Evolutionary conservation across 1,140 invertebrate species (phyloP).

Genomic region (Euwallacea fornicatus): DNA sequence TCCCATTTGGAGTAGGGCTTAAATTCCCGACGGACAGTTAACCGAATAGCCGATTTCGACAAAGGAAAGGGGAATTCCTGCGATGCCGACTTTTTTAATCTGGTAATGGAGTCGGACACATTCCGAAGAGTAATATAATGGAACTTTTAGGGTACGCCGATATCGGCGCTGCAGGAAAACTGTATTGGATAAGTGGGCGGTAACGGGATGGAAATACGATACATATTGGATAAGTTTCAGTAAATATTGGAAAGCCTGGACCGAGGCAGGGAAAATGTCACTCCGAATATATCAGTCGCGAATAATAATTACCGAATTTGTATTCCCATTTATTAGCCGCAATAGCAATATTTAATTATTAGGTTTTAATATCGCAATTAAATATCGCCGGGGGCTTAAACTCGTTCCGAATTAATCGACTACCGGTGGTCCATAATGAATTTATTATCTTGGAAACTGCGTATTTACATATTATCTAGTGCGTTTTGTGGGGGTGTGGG

Average conservation of each 20-base stretch:
- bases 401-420: constrained; percentile 12
- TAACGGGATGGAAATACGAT: constrained; percentile 11
- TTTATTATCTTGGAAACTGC: constrained; percentile 21
- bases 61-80: constrained; percentile 16
- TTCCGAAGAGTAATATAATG: constrained; percentile 28
- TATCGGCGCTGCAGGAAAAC: constrained; percentile 18
- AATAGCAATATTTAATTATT: constrained; percentile 9
- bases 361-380: constrained; percentile 10
- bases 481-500: neutral
- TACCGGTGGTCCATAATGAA: constrained; percentile 12
- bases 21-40: constrained; percentile 27
- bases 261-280: neutral
- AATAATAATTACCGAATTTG: neutral
- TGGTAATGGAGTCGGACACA: constrained; percentile 31
- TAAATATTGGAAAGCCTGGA: constrained; percentile 4
- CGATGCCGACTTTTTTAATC: constrained; percentile 28
- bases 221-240: constrained; percentile 17
- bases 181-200: constrained; percentile 22
- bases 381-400: constrained; percentile 4
- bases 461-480: constrained; percentile 11
- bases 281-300: too few relatives aligned
- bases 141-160: constrained; percentile 25
- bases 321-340: constrained; percentile 6
- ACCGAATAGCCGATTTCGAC: constrained; percentile 28
- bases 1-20: constrained; percentile 14